Evolutionary conservation across 2,888 invertebrate genomes (phyloP).

Genomic region (Elmis aenea): DNA sequence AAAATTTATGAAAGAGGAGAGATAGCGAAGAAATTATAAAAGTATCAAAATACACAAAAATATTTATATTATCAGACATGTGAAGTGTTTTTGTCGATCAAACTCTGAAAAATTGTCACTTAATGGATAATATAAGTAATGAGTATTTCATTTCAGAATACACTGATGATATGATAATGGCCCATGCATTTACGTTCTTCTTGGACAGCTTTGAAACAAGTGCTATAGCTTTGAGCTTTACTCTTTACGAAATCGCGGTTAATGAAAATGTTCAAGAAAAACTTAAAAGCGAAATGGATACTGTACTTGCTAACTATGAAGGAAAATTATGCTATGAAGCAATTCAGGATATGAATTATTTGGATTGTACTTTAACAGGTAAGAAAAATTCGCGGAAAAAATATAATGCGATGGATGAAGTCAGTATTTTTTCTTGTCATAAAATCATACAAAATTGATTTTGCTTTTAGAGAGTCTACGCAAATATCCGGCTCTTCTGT

Average conservation of each 20-base stretch:
- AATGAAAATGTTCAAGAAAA: conserved; percentile 43
- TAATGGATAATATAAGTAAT: no score
- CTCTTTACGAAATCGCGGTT: conserved; percentile 43
- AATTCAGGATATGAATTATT: conserved; percentile 45
- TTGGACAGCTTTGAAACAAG: conserved; percentile 49
- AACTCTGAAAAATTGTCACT: no score
- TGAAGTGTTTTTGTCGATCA: no score
- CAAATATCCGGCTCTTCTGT: conserved; percentile 21
- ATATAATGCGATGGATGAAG: no score
- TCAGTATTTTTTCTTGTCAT: no score
- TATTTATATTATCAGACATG: no score
- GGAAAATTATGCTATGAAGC: conserved; percentile 43
- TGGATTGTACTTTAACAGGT: conserved; percentile 45
- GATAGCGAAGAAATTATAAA: no score
- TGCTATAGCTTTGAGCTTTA: conserved; percentile 41
- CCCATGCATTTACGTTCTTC: conserved; percentile 45
- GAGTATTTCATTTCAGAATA: no score
- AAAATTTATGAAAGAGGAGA: no score
- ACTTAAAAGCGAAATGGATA: conserved; percentile 41
- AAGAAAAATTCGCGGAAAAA: conserved; percentile 11
- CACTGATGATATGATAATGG: conserved; percentile 33
- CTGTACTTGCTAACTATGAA: conserved; percentile 31
- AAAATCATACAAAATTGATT: no score
- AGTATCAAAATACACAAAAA: no score
- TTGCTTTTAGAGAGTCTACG: conserved; percentile 23